Conservation (phyloP, 2,888 invertebrate genomes). For the Periphyllus acericola region DNA sequence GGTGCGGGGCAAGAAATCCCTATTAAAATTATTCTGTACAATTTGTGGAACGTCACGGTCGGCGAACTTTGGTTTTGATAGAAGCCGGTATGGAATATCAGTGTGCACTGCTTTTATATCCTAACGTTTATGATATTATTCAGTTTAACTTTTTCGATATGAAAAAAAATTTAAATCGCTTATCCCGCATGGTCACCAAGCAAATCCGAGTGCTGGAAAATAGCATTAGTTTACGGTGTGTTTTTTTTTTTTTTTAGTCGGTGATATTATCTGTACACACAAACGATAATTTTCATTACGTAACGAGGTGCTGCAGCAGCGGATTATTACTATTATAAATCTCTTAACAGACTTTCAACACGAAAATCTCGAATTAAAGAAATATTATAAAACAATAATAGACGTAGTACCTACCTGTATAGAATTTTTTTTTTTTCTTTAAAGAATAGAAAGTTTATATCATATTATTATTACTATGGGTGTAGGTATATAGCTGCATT, state of each 20-base stretch:
- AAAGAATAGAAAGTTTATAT: not conserved
- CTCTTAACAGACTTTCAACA: not conserved
- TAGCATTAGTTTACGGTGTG: not conserved
- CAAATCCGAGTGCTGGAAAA: not conserved
- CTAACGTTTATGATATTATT: not conserved
- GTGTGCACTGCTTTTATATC: too few species aligned
- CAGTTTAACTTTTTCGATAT: not conserved
- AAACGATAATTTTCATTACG: not conserved
- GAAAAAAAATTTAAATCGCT: not conserved
- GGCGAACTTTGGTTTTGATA: too few species aligned
- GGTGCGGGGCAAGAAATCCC: too few species aligned
- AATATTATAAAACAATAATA: not conserved
- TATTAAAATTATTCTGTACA: too few species aligned
- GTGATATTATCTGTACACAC: not conserved
- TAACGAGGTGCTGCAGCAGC: not conserved
- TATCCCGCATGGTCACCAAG: not conserved
- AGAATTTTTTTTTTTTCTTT: not conserved
- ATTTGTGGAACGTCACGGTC: too few species aligned
- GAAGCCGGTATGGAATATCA: too few species aligned
- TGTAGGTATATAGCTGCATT: too few species aligned
- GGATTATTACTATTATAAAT: not conserved
- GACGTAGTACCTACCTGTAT: not conserved
- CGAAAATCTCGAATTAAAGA: constrained; percentile 7
- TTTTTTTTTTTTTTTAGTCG: not conserved
- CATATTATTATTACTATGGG: too few species aligned